Percentiles rank a stretch among this genome's conserved stretches.
phyloP scores from a whole-genome alignment of 2,888 invertebrate genomes.

The Gisinianus flammeolus region DNA sequence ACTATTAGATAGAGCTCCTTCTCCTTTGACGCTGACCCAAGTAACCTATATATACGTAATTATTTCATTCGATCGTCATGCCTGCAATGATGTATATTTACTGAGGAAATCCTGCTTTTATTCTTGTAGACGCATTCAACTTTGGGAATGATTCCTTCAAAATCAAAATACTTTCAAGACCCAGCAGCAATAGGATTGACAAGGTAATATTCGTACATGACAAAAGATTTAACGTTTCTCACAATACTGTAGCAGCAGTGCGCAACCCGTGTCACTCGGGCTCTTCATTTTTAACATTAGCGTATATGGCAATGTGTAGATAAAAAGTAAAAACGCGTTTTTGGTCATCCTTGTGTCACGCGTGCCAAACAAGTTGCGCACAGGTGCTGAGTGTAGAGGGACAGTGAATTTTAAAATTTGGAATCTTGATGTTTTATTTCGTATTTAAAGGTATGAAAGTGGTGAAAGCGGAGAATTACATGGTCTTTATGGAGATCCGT shows the following conservation, averaged over 20 bases:
- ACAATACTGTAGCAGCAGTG: too few relatives aligned
- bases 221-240: too few relatives aligned
- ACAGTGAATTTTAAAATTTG: not conserved
- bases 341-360: too few relatives aligned
- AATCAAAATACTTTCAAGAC: constrained; percentile 27
- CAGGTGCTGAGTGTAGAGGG: too few relatives aligned
- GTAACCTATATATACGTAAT: constrained; percentile 7
- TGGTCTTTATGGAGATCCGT: constrained; percentile 65
- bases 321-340: too few relatives aligned
- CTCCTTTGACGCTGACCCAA: constrained; percentile 38
- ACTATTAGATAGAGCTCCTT: constrained; percentile 28
- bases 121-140: constrained; percentile 1
- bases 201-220: too few relatives aligned
- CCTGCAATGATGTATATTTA: not conserved
- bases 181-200: constrained; percentile 18
- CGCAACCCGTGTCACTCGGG: too few relatives aligned
- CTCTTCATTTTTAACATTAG: too few relatives aligned
- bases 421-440: not conserved
- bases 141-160: constrained; percentile 22
- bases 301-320: too few relatives aligned
- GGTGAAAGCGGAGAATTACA: constrained; percentile 66
- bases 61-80: not conserved
- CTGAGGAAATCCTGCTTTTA: not conserved
- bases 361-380: too few relatives aligned
- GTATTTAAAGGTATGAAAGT: constrained; percentile 19